A percentile compares a stretch with the other conserved stretches of the same genome.
Evolutionary conservation across 2,888 invertebrate species (phyloP).

Genomic region (Dryomyza anilis): DNA sequence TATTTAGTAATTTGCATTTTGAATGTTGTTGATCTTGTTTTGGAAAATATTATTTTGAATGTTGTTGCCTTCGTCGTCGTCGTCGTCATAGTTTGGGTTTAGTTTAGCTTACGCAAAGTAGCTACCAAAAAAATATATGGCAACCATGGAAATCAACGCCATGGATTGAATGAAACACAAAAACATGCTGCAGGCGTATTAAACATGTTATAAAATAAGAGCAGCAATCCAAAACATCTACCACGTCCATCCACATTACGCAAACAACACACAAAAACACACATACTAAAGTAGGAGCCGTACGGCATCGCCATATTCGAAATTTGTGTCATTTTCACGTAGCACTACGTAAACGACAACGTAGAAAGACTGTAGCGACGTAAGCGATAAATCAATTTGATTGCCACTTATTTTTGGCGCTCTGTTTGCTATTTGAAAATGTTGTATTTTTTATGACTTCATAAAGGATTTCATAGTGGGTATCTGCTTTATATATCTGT

Average conservation of each 20-base stretch:
- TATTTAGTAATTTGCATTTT: conserved; percentile 5
- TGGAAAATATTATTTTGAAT: background rate
- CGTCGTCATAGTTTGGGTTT: background rate
- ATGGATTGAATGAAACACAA: background rate
- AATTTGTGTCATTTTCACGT: conserved; percentile 32
- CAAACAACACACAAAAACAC: conserved; percentile 10
- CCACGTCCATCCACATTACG: background rate
- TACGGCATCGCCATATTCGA: background rate
- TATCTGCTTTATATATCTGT: background rate
- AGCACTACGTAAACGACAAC: conserved; percentile 20
- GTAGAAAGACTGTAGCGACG: conserved; percentile 1
- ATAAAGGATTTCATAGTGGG: background rate
- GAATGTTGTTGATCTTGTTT: background rate
- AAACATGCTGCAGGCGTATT: background rate
- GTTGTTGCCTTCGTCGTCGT: background rate
- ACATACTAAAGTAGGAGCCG: background rate
- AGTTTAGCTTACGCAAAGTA: conserved; percentile 1
- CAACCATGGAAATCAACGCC: too few relatives aligned
- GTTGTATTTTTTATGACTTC: conserved; percentile 11
- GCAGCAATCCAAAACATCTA: background rate
- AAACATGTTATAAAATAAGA: background rate
- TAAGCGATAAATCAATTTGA: conserved; percentile 52
- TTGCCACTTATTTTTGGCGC: conserved; percentile 31
- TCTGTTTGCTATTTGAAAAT: conserved; percentile 16
- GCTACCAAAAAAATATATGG: background rate